Percentiles rank a stretch among this genome's conserved stretches.
phyloP scores from a whole-genome alignment of 2,797 vertebrate genomes.

The Carapus acus region DNA sequence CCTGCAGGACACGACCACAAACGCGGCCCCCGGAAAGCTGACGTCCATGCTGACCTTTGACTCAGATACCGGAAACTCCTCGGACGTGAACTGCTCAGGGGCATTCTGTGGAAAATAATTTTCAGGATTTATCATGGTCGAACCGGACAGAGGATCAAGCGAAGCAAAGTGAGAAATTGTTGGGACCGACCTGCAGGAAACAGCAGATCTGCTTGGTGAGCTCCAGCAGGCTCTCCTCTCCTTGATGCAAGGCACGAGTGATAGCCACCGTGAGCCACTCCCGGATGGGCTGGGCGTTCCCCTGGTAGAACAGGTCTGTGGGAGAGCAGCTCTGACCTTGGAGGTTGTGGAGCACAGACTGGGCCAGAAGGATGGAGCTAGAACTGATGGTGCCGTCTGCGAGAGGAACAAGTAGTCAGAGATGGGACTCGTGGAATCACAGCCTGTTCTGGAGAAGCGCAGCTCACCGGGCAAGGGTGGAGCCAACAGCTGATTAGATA shows the following conservation, averaged over 20 bases:
- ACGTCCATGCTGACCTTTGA: conserved; percentile 98
- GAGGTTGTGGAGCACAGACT: conserved; percentile 90
- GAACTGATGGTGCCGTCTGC: conserved; percentile 95
- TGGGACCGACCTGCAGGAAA: conserved; percentile 83
- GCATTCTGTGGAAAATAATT: conserved; percentile 83
- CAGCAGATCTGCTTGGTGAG: conserved; percentile 96
- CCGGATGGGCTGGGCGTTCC: conserved; percentile 83
- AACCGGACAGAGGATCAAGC: no score
- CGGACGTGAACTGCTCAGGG: conserved; percentile 92
- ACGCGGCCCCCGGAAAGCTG: conserved; percentile 93
- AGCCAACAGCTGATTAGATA: conserved; percentile 94
- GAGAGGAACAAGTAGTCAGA: conserved; percentile 23
- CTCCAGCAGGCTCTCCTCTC: conserved; percentile 92
- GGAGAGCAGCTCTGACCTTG: conserved; percentile 91
- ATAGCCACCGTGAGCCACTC: conserved; percentile 96
- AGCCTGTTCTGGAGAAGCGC: background rate
- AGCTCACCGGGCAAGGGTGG: conserved; percentile 88
- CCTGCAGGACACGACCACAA: conserved; percentile 93
- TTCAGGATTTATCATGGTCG: no score
- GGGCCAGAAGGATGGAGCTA: conserved; percentile 87
- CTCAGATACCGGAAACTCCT: conserved; percentile 93
- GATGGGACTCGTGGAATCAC: background rate
- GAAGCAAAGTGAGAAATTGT: background rate
- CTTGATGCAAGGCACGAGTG: conserved; percentile 91
- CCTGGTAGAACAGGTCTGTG: conserved; percentile 96